Evolutionary conservation across 2,113 vertebrate genomes (phyloP), one percentile per base, ranked within the genome.

Genomic region (Chloropsis cyanopogon): DNA sequence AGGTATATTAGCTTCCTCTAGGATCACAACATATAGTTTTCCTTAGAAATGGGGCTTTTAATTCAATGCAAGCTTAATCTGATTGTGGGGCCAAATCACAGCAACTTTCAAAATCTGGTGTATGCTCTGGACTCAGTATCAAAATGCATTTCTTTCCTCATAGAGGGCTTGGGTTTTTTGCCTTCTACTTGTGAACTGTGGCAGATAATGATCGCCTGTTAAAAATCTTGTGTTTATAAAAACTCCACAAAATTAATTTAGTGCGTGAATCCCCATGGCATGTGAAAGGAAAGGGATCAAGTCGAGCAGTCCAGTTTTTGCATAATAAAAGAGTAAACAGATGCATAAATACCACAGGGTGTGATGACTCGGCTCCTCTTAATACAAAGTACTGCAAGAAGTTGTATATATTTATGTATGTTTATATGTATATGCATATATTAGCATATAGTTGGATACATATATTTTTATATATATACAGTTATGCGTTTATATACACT

Each of bases 121-220:
- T 71, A 7, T 80, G 4, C 35, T 82, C 3, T 59, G 39, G 37
- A 54, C 37, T 82, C 4, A 2, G 13, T 68, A 29, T 56, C 31
- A 54, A 86, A 78, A 49, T 37, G 7, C 4, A 16, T 39, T 70
- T 66, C 14, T 44, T 59, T 57, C 19, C 7, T 68, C 3, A 9
- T 4, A 20, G 47, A 73, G 23, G 11, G 11, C 25, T 93, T 70
- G 14, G 13, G 11, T 10, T 76, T 82, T 29, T 13, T 3, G 3
- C 3, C 2, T 3, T 7, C 4, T 22, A 0, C 14, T 77, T 71
- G 7, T 33, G 20, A 37, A 6, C 24, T 66, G 18, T 52, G 14
- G 10, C 60, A n/a, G 41, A 10, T 80, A 39, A 9, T 39, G 15
- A 42, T 72, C 63, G 59, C 26, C 41, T 64, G 4, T 54, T 75